A percentile compares a stretch with the other conserved stretches of the same genome.
phyloP scores from a whole-genome alignment of 2,797 vertebrate genomes.

The Psittacula echo region DNA sequence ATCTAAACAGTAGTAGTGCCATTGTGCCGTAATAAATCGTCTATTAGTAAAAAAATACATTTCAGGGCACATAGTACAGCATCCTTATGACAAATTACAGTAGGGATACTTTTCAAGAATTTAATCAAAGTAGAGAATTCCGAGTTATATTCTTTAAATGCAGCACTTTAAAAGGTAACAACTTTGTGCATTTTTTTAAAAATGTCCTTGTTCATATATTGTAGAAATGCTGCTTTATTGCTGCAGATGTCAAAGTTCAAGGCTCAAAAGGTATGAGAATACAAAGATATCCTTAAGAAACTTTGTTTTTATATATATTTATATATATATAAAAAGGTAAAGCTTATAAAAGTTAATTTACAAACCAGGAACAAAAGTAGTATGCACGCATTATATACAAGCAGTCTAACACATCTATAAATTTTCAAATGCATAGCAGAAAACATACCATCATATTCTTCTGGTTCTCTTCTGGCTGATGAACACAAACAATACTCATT shows the following conservation, averaged over 20 bases:
- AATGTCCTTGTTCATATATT: slow-evolving; percentile 91
- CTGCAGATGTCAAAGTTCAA: slow-evolving; percentile 98
- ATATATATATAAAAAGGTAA: slow-evolving; percentile 99
- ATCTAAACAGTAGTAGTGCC: slow-evolving; percentile 95
- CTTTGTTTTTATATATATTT: slow-evolving; percentile 87
- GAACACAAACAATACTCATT: slow-evolving; percentile 55
- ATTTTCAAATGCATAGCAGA: slow-evolving; percentile 94
- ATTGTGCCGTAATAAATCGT: slow-evolving; percentile 99
- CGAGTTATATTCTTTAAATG: slow-evolving; percentile 91
- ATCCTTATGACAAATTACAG: slow-evolving; percentile 99
- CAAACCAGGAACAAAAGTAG: slow-evolving; percentile 99
- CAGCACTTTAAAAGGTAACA: slow-evolving; percentile 97
- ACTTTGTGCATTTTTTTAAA: slow-evolving; percentile 92
- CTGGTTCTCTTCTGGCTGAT: slow-evolving; percentile 65
- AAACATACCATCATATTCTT: slow-evolving; percentile 88
- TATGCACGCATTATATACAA: slow-evolving; percentile 98
- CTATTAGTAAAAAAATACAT: slow-evolving; percentile 99
- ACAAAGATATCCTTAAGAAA: slow-evolving; percentile 98
- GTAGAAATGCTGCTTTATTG: slow-evolving; percentile 98
- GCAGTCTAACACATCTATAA: slow-evolving; percentile 89
- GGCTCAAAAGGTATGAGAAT: slow-evolving; percentile 97
- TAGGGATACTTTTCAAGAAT: slow-evolving; percentile 91
- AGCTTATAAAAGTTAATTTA: slow-evolving; percentile 99
- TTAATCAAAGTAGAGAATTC: slow-evolving; percentile 92
- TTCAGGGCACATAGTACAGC: slow-evolving; percentile 98